Conservation (phyloP, 1,140 invertebrate genomes). For the Drosophila insularis region DNA sequence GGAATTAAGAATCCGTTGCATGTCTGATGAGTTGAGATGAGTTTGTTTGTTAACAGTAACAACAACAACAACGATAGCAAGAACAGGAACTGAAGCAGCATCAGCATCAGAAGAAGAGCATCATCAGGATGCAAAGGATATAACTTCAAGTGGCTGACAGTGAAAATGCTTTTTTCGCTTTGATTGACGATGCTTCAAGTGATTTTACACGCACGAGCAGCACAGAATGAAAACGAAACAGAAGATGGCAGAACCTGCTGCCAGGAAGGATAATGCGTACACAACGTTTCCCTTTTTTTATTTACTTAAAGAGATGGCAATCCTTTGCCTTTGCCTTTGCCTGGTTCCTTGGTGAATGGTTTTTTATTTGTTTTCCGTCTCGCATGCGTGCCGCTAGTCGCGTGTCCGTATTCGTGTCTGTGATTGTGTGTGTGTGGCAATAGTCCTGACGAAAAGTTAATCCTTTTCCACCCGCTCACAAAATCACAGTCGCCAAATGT, state of each 20-base stretch:
- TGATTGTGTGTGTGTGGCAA: constrained; percentile 54
- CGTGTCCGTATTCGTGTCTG: constrained; percentile 44
- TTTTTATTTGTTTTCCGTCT: constrained; percentile 55
- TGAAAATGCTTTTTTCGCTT: constrained; percentile 64
- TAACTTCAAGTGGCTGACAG: constrained; percentile 40
- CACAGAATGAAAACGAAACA: constrained; percentile 41
- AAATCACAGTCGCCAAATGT: constrained; percentile 67
- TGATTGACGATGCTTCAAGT: constrained; percentile 77
- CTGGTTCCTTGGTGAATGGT: constrained; percentile 19
- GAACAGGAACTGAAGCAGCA: neutral
- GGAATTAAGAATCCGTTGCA: constrained; percentile 63
- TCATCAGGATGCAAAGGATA: constrained; percentile 17
- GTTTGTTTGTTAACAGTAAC: constrained; percentile 48
- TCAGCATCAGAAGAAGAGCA: constrained; percentile 1
- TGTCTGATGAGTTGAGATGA: constrained; percentile 74
- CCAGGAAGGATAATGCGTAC: constrained; percentile 70
- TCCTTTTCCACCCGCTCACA: constrained; percentile 51
- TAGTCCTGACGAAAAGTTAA: constrained; percentile 66
- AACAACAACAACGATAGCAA: constrained; percentile 15
- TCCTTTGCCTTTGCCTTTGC: constrained; percentile 46
- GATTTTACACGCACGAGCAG: constrained; percentile 78
- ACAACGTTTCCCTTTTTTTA: constrained; percentile 55
- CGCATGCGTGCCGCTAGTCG: constrained; percentile 67
- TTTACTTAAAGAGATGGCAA: constrained; percentile 63
- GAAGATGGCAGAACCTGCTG: constrained; percentile 32